Evolutionary conservation across 2,888 invertebrate genomes (phyloP).

Genomic region (Pseudoips prasinana): DNA sequence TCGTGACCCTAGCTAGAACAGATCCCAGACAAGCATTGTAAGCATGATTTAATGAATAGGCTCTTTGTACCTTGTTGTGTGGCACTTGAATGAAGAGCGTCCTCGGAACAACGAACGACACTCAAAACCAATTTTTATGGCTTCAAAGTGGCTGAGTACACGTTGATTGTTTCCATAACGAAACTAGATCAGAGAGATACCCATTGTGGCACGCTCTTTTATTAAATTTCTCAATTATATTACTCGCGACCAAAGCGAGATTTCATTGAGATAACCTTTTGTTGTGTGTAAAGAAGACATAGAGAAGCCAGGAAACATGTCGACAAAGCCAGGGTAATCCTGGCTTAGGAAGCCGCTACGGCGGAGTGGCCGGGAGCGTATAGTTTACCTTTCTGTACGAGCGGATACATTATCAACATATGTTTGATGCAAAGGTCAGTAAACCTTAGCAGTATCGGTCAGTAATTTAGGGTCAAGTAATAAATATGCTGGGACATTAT

Average conservation of each 20-base stretch:
- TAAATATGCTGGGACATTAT: too few species aligned
- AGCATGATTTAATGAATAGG: constrained; percentile 49
- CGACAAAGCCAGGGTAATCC: constrained; percentile 48
- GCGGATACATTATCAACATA: too few species aligned
- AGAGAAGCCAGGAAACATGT: constrained; percentile 33
- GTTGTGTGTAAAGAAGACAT: constrained; percentile 29
- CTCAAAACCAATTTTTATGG: too few species aligned
- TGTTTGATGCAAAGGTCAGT: constrained; percentile 7
- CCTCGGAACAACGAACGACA: too few species aligned
- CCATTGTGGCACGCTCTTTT: too few species aligned
- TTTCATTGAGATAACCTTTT: constrained; percentile 33
- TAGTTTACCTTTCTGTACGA: constrained; percentile 25
- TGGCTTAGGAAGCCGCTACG: constrained; percentile 52
- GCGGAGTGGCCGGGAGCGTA: constrained; percentile 15
- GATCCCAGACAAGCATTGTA: too few species aligned
- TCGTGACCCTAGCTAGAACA: too few species aligned
- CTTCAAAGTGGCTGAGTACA: too few species aligned
- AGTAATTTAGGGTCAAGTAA: neutral
- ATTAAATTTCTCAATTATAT: too few species aligned
- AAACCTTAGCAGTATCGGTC: constrained; percentile 10
- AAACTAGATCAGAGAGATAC: too few species aligned
- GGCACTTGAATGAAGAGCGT: constrained; percentile 45
- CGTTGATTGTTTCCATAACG: too few species aligned
- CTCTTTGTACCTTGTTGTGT: constrained; percentile 55
- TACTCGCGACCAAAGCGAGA: constrained; percentile 15